Evolutionary conservation across 1,140 invertebrate species (phyloP), one percentile per base, ranked within the genome.

Genomic region (Protaetia brevitarsis): DNA sequence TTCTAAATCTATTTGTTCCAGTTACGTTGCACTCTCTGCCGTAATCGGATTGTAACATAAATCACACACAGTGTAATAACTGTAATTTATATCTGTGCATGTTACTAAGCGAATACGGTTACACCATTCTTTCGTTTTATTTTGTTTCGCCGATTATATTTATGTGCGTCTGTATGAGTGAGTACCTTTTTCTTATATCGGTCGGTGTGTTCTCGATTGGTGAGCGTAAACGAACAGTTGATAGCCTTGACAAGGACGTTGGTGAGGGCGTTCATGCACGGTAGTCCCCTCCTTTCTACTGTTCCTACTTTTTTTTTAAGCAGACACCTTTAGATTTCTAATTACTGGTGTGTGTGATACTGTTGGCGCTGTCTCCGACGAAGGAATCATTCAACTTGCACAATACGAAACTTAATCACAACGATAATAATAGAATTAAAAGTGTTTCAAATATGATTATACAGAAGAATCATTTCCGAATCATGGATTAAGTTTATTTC

Each of bases 181-280:
- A 19, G 26, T 23, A 19, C 16, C 41, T 51, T 51, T 51, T 51
- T 51, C 41, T 51, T 23, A 23, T 6, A 26, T 37, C 41, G 34
- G 26, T 34, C 30, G 61, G 10, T 7, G 11, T 28, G 31, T 28
- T 28, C n/a, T 26, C 11, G 61, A 45, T 37, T 10, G 34, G 34
- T 28, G 29, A 37, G 69, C n/a, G 37, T 66, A 36, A 65, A 27
- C 10, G 36, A 72, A 51, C 66, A 69, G 28, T 65, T 72, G 64
- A 65, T 68, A 60, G 61, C 71, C 36, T 67, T 72, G 51, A 68
- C 66, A 11, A 59, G 61, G 66, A 59, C 73, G 1, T 64, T 66
- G 45, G 63, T 71, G 31, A 69, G 73, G 69, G 56, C 70, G 29
- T 70, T 71, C 13, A 65, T 69, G 70, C 69, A 66, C 65, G 29